Conservation (phyloP, 2,113 vertebrate genomes). For the Phyllostomus discolor region DNA sequence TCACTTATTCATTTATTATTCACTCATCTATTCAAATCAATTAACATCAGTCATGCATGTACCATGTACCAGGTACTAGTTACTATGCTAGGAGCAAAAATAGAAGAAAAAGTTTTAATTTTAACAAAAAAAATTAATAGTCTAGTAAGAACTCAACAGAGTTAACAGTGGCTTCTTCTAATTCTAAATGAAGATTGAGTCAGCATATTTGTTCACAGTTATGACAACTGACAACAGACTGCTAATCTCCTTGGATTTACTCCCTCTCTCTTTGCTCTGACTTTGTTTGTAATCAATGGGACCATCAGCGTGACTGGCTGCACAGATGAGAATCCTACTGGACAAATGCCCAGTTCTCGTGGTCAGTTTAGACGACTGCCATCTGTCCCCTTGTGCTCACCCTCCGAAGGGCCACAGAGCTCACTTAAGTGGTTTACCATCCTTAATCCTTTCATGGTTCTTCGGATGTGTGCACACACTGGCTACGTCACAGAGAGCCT, state of each 20-base stretch:
- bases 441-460: not conserved
- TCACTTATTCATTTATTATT: not conserved
- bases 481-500: not conserved
- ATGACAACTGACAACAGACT: not conserved
- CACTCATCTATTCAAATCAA: not conserved
- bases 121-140: not conserved
- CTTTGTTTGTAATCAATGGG: not conserved
- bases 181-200: conserved; percentile 38
- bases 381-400: not conserved
- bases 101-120: conserved; percentile 17
- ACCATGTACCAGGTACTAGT: not conserved
- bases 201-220: not conserved
- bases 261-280: not conserved
- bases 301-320: not conserved
- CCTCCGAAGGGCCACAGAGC: not conserved
- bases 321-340: not conserved
- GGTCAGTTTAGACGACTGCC: not conserved
- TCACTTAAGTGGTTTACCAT: not conserved
- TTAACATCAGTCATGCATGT: not conserved
- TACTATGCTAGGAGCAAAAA: not conserved
- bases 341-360: not conserved
- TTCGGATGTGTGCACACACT: not conserved
- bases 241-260: not conserved
- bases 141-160: not conserved
- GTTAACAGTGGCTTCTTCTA: not conserved